phyloP scores from a whole-genome alignment of 2,888 invertebrate species.

The Mesochorus sp. region DNA sequence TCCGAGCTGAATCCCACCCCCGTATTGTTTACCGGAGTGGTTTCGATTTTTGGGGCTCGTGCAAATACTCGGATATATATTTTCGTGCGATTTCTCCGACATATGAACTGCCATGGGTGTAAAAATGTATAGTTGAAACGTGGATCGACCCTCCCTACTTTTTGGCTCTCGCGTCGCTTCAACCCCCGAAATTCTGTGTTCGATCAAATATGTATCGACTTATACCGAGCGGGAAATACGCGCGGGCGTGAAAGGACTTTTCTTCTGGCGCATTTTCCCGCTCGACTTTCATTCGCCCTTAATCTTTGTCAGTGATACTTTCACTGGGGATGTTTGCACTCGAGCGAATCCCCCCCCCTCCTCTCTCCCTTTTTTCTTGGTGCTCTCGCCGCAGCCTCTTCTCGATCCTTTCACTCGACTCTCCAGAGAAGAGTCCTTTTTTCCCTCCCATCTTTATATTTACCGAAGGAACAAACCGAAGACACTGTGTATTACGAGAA shows the following conservation, averaged over 20 bases:
- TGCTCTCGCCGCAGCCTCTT: conserved; percentile 13
- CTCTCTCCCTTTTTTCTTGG: conserved; percentile 27
- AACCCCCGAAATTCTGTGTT: conserved; percentile 38
- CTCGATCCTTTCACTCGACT: conserved; percentile 27
- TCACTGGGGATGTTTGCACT: not conserved
- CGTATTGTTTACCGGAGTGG: conserved; percentile 21
- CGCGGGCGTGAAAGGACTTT: conserved; percentile 24
- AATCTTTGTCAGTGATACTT: conserved; percentile 28
- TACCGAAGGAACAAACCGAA: conserved; percentile 32
- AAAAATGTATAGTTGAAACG: conserved; percentile 23
- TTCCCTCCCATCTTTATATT: conserved; percentile 40
- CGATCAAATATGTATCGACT: conserved; percentile 74
- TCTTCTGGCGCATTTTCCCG: not conserved
- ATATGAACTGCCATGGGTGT: no score
- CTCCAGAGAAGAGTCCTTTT: conserved; percentile 4
- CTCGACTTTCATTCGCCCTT: conserved; percentile 4
- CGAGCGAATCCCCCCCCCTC: conserved; percentile 22
- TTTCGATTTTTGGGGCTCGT: not conserved
- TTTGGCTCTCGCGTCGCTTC: conserved; percentile 21
- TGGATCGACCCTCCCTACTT: conserved; percentile 45
- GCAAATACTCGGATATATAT: not conserved
- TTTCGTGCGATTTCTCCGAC: conserved; percentile 22
- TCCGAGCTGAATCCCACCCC: conserved; percentile 1
- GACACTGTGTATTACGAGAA: conserved; percentile 43
- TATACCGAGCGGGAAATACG: conserved; percentile 52